Conservation (phyloP, 2,113 vertebrate species). For the Pelvicachromis taeniatus region DNA sequence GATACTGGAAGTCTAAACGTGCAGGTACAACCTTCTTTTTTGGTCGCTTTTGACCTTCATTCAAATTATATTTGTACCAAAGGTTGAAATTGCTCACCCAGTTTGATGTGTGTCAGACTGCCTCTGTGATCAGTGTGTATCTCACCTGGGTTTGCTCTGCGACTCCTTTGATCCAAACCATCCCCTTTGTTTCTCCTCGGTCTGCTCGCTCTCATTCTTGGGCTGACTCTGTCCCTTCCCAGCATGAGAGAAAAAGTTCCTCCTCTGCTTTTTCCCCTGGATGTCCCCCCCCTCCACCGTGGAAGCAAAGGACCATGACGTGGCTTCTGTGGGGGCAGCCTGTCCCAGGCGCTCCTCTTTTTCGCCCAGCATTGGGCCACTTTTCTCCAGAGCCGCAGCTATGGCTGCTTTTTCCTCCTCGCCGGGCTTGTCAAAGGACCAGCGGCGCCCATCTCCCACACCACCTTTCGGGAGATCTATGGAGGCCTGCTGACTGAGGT, state of each 20-base stretch:
- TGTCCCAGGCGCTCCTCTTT: conserved; percentile 29
- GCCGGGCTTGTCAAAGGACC: conserved; percentile 72
- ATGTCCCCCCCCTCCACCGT: neutral
- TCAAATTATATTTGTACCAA: neutral
- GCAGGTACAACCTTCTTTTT: neutral
- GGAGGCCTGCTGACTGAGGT: conserved; percentile 43
- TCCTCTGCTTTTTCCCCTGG: conserved; percentile 72
- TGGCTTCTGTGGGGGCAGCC: neutral
- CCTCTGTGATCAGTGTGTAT: neutral
- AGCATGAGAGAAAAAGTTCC: conserved; percentile 75
- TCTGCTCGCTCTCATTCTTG: conserved; percentile 60
- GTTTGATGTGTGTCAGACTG: neutral
- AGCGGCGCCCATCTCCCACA: conserved; percentile 61
- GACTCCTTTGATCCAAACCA: conserved; percentile 87
- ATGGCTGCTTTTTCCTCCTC: conserved; percentile 79
- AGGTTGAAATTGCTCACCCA: neutral
- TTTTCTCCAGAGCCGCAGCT: conserved; percentile 72
- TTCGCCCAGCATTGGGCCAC: conserved; percentile 51
- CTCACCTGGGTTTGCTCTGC: conserved; percentile 90
- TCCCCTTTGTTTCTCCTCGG: conserved; percentile 76
- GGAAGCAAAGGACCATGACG: neutral
- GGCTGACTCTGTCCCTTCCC: conserved; percentile 52
- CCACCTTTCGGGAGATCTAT: conserved; percentile 47
- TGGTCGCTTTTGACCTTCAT: neutral
- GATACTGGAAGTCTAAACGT: neutral